These are phyloP conservation scores for Andrena cerasifolii DNA, from an alignment of 1,140 invertebrate species.

Conservation along the genomic window DNA sequence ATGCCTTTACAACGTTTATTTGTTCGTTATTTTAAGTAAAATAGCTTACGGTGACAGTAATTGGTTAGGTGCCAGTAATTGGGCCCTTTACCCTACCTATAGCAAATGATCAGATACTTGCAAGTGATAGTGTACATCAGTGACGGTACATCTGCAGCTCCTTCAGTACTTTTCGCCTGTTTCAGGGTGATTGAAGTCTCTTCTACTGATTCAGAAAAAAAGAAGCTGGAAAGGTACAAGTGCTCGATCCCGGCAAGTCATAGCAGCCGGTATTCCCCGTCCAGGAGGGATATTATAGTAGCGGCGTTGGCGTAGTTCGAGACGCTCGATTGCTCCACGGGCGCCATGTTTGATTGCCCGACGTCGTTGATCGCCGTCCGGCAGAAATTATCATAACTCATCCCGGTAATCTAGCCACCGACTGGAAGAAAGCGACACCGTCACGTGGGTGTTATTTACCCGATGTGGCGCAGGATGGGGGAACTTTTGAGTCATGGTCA, in stretches of 20 bases:
- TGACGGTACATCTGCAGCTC: no score
- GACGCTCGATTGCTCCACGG: conserved; percentile 75
- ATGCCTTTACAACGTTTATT: no score
- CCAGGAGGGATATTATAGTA: conserved; percentile 66
- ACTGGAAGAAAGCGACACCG: conserved; percentile 76
- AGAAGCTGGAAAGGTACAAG: conserved; percentile 45
- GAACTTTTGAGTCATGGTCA: conserved; percentile 69
- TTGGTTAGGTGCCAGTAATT: no score
- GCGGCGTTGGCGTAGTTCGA: conserved; percentile 73
- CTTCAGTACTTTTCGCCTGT: no score
- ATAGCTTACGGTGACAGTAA: no score
- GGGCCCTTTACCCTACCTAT: no score
- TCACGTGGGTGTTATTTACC: conserved; percentile 74
- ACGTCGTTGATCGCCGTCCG: conserved; percentile 79
- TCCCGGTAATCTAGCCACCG: conserved; percentile 76
- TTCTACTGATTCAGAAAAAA: no score
- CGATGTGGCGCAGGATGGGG: conserved; percentile 47
- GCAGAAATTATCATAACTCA: conserved; percentile 80
- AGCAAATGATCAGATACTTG: no score
- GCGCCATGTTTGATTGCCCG: conserved; percentile 80
- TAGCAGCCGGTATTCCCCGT: conserved; percentile 4
- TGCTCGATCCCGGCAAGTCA: conserved; percentile 22
- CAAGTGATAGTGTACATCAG: no score
- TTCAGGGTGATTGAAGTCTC: no score
- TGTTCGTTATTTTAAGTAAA: no score